phyloP scores from a whole-genome alignment of 1,140 invertebrate species.

The Drosophila nannoptera region DNA sequence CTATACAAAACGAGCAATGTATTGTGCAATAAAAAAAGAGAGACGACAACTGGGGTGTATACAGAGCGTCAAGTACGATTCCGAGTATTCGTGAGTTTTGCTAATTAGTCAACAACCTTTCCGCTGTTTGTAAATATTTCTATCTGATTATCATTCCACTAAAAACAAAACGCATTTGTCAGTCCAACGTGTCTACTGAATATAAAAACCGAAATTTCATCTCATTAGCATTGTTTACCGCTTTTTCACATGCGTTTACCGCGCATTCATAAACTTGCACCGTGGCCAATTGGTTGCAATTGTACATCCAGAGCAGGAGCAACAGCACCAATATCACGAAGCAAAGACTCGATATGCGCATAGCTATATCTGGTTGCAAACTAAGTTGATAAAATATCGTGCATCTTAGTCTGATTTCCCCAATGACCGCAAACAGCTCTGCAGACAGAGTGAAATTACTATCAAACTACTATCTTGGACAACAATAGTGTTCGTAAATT shows the following conservation, averaged over 20 bases:
- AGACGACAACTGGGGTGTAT: not conserved
- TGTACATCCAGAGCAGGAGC: constrained; percentile 15
- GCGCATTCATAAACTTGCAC: constrained; percentile 67
- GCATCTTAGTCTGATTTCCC: constrained; percentile 58
- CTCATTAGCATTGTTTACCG: constrained; percentile 34
- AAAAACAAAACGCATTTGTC: constrained; percentile 35
- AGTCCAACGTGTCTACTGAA: not conserved
- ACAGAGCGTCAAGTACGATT: constrained; percentile 4
- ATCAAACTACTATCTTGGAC: constrained; percentile 19
- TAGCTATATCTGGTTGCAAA: constrained; percentile 49
- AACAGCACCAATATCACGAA: constrained; percentile 37
- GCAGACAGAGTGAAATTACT: constrained; percentile 58
- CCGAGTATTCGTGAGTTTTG: constrained; percentile 55
- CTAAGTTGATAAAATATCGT: constrained; percentile 34
- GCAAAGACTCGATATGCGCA: constrained; percentile 36
- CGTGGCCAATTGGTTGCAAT: constrained; percentile 62
- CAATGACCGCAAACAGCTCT: constrained; percentile 40
- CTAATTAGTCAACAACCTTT: constrained; percentile 67
- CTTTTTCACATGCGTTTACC: constrained; percentile 56
- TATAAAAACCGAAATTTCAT: constrained; percentile 19
- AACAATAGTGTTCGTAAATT: constrained; percentile 45
- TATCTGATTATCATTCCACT: constrained; percentile 8
- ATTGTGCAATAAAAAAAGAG: constrained; percentile 7
- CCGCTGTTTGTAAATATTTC: constrained; percentile 26
- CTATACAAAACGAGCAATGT: constrained; percentile 1